These are phyloP conservation scores for Momotus momota DNA, from an alignment of 2,797 vertebrate genomes.

Conservation along the genomic window DNA sequence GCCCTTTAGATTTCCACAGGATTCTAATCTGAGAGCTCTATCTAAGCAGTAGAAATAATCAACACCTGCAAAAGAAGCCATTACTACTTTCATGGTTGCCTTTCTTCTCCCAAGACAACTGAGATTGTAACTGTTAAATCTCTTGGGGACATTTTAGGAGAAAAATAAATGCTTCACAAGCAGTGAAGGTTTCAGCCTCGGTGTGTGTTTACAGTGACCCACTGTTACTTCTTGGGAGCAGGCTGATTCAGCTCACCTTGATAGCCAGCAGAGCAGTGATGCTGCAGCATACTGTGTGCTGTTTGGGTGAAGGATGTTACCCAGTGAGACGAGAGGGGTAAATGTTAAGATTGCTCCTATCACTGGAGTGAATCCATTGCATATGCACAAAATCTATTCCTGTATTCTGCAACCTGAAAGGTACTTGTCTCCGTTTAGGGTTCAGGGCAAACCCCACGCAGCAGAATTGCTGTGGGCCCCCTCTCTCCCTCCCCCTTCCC, in stretches of 20 bases:
- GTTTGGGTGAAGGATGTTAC: neutral
- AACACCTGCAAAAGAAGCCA: neutral
- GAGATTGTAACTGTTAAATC: neutral
- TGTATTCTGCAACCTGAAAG: neutral
- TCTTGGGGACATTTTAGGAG: neutral
- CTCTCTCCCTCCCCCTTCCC: no score
- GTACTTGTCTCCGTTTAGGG: neutral
- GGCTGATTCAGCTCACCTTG: rapidly evolving
- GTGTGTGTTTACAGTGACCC: neutral
- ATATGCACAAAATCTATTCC: neutral
- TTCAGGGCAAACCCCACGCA: no score
- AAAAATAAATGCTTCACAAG: neutral
- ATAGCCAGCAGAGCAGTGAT: neutral
- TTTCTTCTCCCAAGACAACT: neutral
- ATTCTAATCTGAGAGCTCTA: neutral
- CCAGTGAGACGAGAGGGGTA: neutral
- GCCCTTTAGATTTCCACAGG: neutral
- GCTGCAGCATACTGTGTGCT: neutral
- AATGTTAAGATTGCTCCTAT: neutral
- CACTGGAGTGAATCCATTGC: neutral
- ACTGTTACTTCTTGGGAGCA: neutral
- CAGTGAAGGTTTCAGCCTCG: neutral
- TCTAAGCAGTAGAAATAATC: neutral
- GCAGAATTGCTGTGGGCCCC: no score
- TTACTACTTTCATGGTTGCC: neutral